Percentiles rank a stretch among this genome's conserved stretches.
Evolutionary conservation across 2,797 vertebrate species (phyloP).

Genomic region (Rhinogobio ventralis): DNA sequence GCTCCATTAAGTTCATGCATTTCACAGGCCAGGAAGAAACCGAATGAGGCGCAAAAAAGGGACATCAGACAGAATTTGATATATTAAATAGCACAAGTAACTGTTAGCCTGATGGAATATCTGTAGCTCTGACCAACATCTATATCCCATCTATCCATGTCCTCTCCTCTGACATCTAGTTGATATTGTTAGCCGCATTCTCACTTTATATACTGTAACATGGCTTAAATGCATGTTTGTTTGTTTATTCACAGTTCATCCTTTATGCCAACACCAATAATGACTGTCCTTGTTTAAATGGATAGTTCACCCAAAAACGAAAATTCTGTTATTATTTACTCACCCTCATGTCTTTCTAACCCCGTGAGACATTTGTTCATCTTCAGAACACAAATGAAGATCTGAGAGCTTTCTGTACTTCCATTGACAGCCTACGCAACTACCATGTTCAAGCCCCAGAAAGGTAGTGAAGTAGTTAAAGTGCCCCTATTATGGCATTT

Average conservation of each 20-base stretch:
- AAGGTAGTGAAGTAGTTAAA: no score
- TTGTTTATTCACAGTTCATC: not conserved
- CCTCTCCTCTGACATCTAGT: not conserved
- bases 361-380: not conserved
- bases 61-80: conserved; percentile 26
- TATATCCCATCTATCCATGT: conserved; percentile 14
- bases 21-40: conserved; percentile 15
- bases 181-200: conserved; percentile 9
- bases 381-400: not conserved
- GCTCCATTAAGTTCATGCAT: conserved; percentile 30
- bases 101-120: conserved; percentile 32
- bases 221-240: conserved; percentile 5
- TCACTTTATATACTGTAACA: not conserved
- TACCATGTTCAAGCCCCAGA: no score
- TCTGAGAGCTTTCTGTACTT: not conserved
- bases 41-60: conserved; percentile 10
- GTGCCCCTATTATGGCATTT: no score
- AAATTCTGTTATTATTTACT: not conserved
- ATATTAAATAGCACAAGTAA: conserved; percentile 36
- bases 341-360: not conserved
- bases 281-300: not conserved
- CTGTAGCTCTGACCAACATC: conserved; percentile 20
- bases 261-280: conserved; percentile 10
- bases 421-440: not conserved
- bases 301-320: not conserved